Conservation (phyloP, 2,888 invertebrate genomes). For the Diogma glabrata region DNA sequence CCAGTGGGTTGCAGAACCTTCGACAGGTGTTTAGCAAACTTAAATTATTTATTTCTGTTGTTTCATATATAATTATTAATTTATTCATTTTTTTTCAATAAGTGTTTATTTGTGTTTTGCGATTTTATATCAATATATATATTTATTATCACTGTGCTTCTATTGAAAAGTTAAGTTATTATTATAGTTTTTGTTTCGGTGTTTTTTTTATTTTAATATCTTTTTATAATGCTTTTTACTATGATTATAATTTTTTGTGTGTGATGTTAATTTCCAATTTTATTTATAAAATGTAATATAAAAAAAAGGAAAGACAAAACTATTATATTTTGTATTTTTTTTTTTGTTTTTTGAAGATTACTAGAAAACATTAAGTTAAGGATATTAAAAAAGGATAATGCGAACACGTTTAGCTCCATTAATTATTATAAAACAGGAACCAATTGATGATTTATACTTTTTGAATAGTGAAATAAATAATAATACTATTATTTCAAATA, state of each 20-base stretch:
- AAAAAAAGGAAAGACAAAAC: background rate
- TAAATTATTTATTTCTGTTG: slow-evolving; percentile 1
- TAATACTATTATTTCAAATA: slow-evolving; percentile 4
- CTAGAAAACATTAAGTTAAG: too few relatives aligned
- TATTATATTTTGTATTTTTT: background rate
- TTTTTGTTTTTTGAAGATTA: too few relatives aligned
- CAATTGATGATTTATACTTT: slow-evolving; percentile 21
- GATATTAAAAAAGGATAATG: slow-evolving; percentile 21
- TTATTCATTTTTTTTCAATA: slow-evolving; percentile 6
- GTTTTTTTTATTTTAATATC: slow-evolving; percentile 4
- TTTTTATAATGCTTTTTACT: background rate
- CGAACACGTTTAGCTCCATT: slow-evolving; percentile 37
- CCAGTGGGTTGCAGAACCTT: slow-evolving; percentile 29
- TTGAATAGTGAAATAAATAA: slow-evolving; percentile 13
- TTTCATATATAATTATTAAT: slow-evolving; percentile 15
- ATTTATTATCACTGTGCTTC: slow-evolving; percentile 6
- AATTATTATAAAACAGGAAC: slow-evolving; percentile 38
- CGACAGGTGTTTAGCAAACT: slow-evolving; percentile 28
- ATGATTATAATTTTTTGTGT: background rate
- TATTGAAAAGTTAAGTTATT: background rate
- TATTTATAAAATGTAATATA: background rate
- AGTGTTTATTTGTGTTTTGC: slow-evolving; percentile 15
- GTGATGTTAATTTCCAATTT: background rate
- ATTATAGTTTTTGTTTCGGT: too few relatives aligned
- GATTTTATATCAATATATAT: slow-evolving; percentile 16